Evolutionary conservation across 1,140 invertebrate species (phyloP), one percentile per base, ranked within the genome.

Genomic region (Cephus cinctus): DNA sequence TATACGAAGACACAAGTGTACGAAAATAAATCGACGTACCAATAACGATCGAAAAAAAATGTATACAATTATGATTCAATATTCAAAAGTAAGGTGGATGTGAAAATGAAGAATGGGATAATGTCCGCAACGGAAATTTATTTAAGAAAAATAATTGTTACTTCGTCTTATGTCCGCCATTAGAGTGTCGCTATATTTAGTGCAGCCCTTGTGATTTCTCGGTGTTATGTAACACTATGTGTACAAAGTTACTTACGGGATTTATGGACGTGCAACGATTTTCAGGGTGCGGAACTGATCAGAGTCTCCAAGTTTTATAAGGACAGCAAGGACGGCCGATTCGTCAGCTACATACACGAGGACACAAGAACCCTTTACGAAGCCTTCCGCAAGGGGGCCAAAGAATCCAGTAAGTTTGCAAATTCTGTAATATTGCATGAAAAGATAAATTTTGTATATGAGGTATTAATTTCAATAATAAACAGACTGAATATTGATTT

Each of bases 291-390:
- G 54, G 93, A 96, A 73, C 81, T 91, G 68, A 88, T 96, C 43
- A 82, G 92, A 54, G 90, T 93, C 35, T 96, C 94, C 15, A 88
- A 89, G 67, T 91, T 94, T 72, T 93, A 89, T 77, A 93, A 93
- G 76, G 91, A 96, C 71, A 88, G 90, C 52, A 92, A 90, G 74
- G 90, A 96, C 65, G 92, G 92, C 36, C 89, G 91, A 70, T 93
- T 89, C 66, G 73, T 95, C 25, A 87, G 85, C 59, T 93, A 86
- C 70, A 77, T 94, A 30, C 86, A 88, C 68, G 90, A 95, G 56
- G 95, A 97, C 73, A 86, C 90, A 14, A 83, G 80, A 54, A 98
- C 96, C 3, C 72, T 98, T 1, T 94, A 95, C 69, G 93, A 98
- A 53, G 86, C 87, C 38, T 96, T 98, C 75, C 84, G 90, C 54